A percentile compares a stretch with the other conserved stretches of the same genome.
These are phyloP conservation scores for Microcebus tavaratra DNA, from an alignment of 2,113 vertebrate genomes.

Conservation along the genomic window DNA sequence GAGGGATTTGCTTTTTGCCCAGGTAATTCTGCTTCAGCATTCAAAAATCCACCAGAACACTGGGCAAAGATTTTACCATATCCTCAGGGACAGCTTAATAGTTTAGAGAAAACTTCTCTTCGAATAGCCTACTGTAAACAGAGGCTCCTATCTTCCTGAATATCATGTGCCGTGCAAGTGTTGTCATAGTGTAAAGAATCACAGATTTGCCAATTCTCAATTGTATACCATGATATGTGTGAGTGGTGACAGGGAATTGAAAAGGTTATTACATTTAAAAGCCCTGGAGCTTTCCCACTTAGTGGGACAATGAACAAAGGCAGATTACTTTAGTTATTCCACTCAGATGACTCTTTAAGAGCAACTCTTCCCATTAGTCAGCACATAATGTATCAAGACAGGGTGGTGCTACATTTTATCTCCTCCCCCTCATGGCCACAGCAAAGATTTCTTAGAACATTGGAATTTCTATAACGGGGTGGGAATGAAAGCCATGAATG, in stretches of 20 bases:
- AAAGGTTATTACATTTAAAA: not conserved
- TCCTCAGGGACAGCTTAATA: not conserved
- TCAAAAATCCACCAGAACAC: not conserved
- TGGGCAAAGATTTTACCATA: not conserved
- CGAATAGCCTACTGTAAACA: not conserved
- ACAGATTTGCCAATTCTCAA: not conserved
- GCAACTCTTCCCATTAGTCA: not conserved
- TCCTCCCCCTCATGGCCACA: too few relatives aligned
- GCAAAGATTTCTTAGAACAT: not conserved
- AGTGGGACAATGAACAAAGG: not conserved
- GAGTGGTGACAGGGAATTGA: not conserved
- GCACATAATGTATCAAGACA: not conserved
- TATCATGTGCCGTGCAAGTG: not conserved
- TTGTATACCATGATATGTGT: not conserved
- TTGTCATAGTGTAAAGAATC: not conserved
- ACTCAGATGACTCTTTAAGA: not conserved
- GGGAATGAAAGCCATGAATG: not conserved
- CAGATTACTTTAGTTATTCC: not conserved
- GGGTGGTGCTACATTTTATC: not conserved
- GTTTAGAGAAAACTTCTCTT: not conserved
- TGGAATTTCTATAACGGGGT: not conserved
- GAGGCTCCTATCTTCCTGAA: not conserved
- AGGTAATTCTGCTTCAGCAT: not conserved
- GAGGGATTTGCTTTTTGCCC: not conserved
- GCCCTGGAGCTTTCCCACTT: not conserved